These are phyloP conservation scores for Bombylius discolor DNA, from an alignment of 2,888 invertebrate species.

Conservation along the genomic window DNA sequence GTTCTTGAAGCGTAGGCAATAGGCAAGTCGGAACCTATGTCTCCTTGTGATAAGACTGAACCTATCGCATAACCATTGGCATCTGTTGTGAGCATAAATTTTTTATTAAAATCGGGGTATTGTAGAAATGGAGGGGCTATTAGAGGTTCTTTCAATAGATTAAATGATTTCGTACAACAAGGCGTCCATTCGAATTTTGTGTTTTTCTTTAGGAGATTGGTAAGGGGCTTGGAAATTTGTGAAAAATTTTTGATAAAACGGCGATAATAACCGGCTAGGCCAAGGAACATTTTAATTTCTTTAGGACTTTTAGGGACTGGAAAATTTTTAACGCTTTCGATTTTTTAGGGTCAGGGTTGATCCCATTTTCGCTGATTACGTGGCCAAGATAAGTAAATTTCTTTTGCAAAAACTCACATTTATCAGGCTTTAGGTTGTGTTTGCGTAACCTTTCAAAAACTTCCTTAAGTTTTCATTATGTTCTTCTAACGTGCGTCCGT, in stretches of 20 bases:
- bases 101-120: slow-evolving; percentile 24
- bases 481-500: slow-evolving; percentile 18
- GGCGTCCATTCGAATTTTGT: slow-evolving; percentile 2
- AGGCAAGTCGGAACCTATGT: slow-evolving; percentile 9
- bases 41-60: slow-evolving; percentile 17
- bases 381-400: slow-evolving; percentile 17
- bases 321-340: slow-evolving; percentile 1
- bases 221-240: slow-evolving; percentile 2
- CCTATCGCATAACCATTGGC: slow-evolving; percentile 19
- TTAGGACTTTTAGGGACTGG: slow-evolving; percentile 13
- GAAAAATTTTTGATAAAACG: slow-evolving; percentile 9
- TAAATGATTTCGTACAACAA: not conserved
- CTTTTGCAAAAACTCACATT: slow-evolving; percentile 16
- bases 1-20: slow-evolving; percentile 19
- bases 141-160: slow-evolving; percentile 1
- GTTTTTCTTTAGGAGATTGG: not conserved
- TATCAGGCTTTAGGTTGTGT: slow-evolving; percentile 17
- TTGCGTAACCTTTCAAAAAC: slow-evolving; percentile 16
- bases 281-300: slow-evolving; percentile 17
- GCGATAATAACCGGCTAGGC: slow-evolving; percentile 15
- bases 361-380: slow-evolving; percentile 19
- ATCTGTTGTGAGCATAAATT: slow-evolving; percentile 21
- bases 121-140: slow-evolving; percentile 21
- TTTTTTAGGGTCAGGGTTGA: slow-evolving; percentile 5
- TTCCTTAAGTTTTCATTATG: slow-evolving; percentile 15